These are phyloP conservation scores for Typhlomys cinereus DNA, from an alignment of 2,113 vertebrate species.

Conservation along the genomic window DNA sequence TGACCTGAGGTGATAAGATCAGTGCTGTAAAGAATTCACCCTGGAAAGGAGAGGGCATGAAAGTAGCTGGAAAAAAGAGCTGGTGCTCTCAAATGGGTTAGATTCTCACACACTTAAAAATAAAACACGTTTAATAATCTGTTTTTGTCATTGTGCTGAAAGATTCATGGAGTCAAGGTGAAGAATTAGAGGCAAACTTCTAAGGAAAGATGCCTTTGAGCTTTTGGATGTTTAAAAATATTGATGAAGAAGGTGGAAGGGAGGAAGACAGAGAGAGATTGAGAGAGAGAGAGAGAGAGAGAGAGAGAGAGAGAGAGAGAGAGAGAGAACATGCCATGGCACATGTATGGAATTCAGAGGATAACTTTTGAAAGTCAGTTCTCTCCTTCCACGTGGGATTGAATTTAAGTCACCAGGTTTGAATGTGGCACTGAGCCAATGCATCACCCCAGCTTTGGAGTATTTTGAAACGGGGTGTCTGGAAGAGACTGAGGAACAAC, in stretches of 20 bases:
- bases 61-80: background rate
- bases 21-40: background rate
- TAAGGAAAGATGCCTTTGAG: background rate
- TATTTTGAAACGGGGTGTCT: conserved; percentile 11
- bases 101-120: background rate
- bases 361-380: too few relatives aligned
- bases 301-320: too few relatives aligned
- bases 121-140: conserved; percentile 11
- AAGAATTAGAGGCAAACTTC: conserved; percentile 23
- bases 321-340: too few relatives aligned
- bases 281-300: too few relatives aligned
- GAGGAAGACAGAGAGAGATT: too few relatives aligned
- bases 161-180: background rate
- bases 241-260: too few relatives aligned
- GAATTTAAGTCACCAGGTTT: too few relatives aligned
- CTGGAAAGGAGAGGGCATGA: conserved; percentile 8
- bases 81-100: background rate
- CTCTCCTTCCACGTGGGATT: too few relatives aligned
- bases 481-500: background rate
- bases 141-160: conserved; percentile 27
- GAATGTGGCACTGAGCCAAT: too few relatives aligned
- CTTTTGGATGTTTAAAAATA: conserved; percentile 21
- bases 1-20: background rate
- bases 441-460: too few relatives aligned
- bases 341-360: too few relatives aligned